Base-by-base conservation (phyloP, 2,113 vertebrate genomes). In the Nothocercus nigrocapillus region DNA sequence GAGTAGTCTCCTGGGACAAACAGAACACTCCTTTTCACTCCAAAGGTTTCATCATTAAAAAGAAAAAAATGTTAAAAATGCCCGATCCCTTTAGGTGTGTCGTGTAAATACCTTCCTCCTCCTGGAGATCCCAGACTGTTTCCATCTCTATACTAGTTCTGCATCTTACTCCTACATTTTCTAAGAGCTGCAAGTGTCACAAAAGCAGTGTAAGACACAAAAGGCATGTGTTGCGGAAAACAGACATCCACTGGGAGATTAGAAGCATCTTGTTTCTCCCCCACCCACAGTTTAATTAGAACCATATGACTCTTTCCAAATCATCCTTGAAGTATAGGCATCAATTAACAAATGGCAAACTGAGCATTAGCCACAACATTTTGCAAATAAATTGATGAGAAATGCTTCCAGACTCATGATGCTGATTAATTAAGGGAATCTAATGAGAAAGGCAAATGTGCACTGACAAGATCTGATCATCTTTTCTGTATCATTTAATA, bases 371-470 rank as follows among this genome's bases (percentile, higher is more conserved):
- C 45, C 69, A 80, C 62, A 83, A 94, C 69, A 72, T 80, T 95
- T 93, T 93, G 77, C 83, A 90, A 93, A 90, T 32, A 79, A 75
- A 90, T 54, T 62, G 95, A 90, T 82, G 96, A 95, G 75, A 94
- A 94, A 93, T 22, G 38, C 62, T 92, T 92, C 88, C 90, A 93
- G 88, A 81, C 82, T 93, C 89, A 59, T 49, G 72, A 38, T 88
- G 75, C 61, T 89, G 82, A 97, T 96, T 96, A 97, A 97, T 85
- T 89, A 82, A 79, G 94, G 87, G 87, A 30, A 21, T 80, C 56
- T 93, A 95, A 94, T n/a, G 44, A 91, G 88, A 85, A 94, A 7
- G 58, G 68, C 80, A 90, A 85, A 58, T 66, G 67, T 16, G 66
- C 44, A 5, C 3, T 4, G 45, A 59, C 40, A 90, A 72, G 40